Base-by-base conservation (phyloP, 1,140 invertebrate genomes). In the Ruditapes philippinarum region DNA sequence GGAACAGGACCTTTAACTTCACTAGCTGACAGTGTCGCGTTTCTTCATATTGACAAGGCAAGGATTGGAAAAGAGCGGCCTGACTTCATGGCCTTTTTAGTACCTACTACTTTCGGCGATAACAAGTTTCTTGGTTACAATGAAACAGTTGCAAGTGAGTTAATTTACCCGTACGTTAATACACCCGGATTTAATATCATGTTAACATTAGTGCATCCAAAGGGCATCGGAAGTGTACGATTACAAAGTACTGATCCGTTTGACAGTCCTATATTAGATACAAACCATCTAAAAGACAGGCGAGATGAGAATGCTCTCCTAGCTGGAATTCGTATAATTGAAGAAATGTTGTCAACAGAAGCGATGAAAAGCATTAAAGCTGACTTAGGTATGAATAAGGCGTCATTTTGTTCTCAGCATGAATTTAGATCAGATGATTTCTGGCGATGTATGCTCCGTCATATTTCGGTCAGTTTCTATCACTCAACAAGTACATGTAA, bases 401-500 rank as follows among this genome's bases (percentile, higher is more conserved):
- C 22, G 22, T 45, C 81, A 5, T 84, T 84, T 31, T 91, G 91
- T 65, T 40, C 73, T 57, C n/a, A 82, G 54, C 83, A 89, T 31
- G 51, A 79, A 25, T 89, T 86, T 31, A 68, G 88, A 42, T 89
- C 90, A 0, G 95, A 96, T 65, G 86, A 91, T 14, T 95, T 95
- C 80, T 93, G 95, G 90, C 80, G 88, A 0, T 96, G 96, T 89
- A 91, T 92, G 36, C 90, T 94, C 4, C 90, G 93, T 22, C 91
- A 93, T 25, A 92, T 92, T 11, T 92, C 93, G 11, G 79, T 93
- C 19, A 98, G 98, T 0, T 97, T 97, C 70, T 98, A 98, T 93
- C 98, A 99, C 96, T 98, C 98, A 0, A 97, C 98, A 0, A 98
- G 98, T 0, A 98, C 98, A 0, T 98, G 98, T 78, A 99, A 98